Evolutionary conservation across 2,888 invertebrate genomes (phyloP).

Genomic region (Coronaproctus castanopsis): DNA sequence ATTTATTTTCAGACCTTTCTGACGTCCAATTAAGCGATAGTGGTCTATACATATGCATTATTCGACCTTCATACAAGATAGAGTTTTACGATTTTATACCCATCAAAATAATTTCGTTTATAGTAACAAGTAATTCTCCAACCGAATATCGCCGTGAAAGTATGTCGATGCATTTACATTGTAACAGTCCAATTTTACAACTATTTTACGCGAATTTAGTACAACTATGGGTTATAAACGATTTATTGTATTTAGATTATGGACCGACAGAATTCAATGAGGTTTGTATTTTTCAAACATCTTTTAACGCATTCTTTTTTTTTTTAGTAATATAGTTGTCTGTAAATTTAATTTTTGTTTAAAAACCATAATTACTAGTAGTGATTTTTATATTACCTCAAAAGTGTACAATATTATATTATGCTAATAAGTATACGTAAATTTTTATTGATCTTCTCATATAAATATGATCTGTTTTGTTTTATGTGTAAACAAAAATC

Average conservation of each 20-base stretch:
- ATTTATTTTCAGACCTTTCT: slow-evolving; percentile 1
- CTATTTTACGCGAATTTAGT: not conserved
- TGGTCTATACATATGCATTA: slow-evolving; percentile 8
- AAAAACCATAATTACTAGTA: not conserved
- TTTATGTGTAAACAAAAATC: too few relatives aligned
- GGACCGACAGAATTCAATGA: not conserved
- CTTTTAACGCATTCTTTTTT: too few relatives aligned
- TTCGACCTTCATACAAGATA: not conserved
- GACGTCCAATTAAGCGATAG: not conserved
- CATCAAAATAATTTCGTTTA: not conserved
- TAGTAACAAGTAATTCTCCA: not conserved
- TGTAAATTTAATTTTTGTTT: too few relatives aligned
- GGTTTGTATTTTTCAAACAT: not conserved
- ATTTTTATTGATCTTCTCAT: too few relatives aligned
- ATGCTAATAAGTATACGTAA: too few relatives aligned
- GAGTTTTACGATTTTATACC: slow-evolving; percentile 1
- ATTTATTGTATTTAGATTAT: slow-evolving; percentile 4
- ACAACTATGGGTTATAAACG: slow-evolving; percentile 2
- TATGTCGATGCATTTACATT: not conserved
- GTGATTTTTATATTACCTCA: too few relatives aligned
- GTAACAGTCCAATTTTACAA: slow-evolving; percentile 4
- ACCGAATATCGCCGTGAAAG: not conserved
- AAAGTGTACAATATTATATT: too few relatives aligned
- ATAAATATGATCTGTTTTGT: too few relatives aligned
- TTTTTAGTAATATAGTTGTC: too few relatives aligned